These are phyloP conservation scores for Blera fallax DNA, from an alignment of 2,888 invertebrate species.

Conservation along the genomic window DNA sequence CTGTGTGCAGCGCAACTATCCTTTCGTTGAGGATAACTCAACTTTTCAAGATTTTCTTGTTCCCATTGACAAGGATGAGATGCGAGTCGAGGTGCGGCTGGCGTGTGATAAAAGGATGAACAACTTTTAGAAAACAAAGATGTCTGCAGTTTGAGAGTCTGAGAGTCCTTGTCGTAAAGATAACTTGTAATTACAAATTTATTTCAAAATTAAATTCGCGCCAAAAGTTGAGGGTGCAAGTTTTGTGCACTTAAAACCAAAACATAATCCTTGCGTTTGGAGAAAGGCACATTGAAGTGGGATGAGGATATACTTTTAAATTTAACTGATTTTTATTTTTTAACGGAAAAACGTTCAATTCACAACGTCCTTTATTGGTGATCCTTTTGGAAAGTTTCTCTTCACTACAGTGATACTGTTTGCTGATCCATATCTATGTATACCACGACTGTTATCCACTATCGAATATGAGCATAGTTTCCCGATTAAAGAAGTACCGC, in stretches of 20 bases:
- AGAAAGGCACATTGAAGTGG: constrained; percentile 11
- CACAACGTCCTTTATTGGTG: neutral
- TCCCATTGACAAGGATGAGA: constrained; percentile 33
- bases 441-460: constrained; percentile 45
- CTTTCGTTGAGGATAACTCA: constrained; percentile 45
- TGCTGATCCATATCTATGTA: constrained; percentile 15
- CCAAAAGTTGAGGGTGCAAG: constrained; percentile 28
- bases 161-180: neutral
- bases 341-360: neutral
- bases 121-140: constrained; percentile 47
- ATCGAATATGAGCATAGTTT: constrained; percentile 61
- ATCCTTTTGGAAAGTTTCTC: neutral
- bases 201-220: constrained; percentile 45
- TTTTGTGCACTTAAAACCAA: constrained; percentile 1
- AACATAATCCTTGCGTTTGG: neutral
- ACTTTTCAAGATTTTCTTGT: constrained; percentile 57
- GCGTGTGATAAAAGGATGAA: constrained; percentile 26
- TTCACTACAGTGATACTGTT: neutral
- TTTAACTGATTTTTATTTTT: neutral
- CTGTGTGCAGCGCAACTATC: constrained; percentile 31
- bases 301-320: neutral
- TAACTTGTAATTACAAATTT: constrained; percentile 37
- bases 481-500: constrained; percentile 59
- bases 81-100: constrained; percentile 1
- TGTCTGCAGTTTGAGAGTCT: constrained; percentile 35